Evolutionary conservation across 2,113 vertebrate species (phyloP).

Genomic region (Uropsilus gracilis): DNA sequence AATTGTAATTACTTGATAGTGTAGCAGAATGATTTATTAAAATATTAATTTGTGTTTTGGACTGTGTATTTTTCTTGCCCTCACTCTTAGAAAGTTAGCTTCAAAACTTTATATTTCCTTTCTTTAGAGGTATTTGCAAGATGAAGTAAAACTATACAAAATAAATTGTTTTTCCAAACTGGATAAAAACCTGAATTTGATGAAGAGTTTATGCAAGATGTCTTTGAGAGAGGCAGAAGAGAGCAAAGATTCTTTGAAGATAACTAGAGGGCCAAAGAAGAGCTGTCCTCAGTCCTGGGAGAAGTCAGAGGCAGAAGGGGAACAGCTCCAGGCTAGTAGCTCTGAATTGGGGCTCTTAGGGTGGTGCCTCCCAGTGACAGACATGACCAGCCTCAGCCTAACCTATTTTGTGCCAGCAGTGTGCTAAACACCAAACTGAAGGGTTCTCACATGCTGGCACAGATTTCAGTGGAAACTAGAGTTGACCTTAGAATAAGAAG

Average conservation of each 20-base stretch:
- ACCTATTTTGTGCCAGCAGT: not conserved
- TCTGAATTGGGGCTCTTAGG: not conserved
- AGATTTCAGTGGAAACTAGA: not conserved
- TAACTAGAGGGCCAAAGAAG: not conserved
- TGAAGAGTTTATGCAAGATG: not conserved
- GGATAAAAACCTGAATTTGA: conserved; percentile 11
- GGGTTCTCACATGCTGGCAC: not conserved
- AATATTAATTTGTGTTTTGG: conserved; percentile 36
- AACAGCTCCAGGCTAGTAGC: not conserved
- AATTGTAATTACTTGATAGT: conserved; percentile 30
- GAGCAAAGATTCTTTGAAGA: not conserved
- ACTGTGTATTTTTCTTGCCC: not conserved
- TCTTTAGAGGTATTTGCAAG: not conserved
- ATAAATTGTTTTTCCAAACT: conserved; percentile 12
- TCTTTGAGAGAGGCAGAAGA: not conserved
- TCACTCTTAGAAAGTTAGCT: not conserved
- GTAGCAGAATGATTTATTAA: not conserved
- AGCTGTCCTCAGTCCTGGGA: not conserved
- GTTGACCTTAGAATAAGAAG: not conserved
- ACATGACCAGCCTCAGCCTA: not conserved
- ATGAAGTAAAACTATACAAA: not conserved
- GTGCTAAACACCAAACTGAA: not conserved
- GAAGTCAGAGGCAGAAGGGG: not conserved
- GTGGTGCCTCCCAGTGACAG: not conserved
- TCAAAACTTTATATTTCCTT: conserved; percentile 13